A percentile compares a stretch with the other conserved stretches of the same genome.
These are phyloP conservation scores for Synanthedon formicaeformis DNA, from an alignment of 2,888 invertebrate species.

Conservation along the genomic window DNA sequence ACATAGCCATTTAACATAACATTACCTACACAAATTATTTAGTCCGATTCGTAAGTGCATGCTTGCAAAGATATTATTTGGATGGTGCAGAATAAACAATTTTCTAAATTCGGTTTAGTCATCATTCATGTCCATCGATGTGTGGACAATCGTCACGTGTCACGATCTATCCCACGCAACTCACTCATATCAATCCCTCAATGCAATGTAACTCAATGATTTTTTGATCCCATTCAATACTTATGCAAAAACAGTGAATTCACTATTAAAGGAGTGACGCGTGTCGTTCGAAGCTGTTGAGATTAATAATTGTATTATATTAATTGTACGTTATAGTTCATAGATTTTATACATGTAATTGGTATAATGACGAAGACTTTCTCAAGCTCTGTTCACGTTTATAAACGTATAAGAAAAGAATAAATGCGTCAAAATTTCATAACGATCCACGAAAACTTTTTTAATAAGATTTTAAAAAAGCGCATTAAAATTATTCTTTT, in stretches of 20 bases:
- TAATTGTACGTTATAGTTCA: too few species aligned
- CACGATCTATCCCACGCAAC: conserved; percentile 18
- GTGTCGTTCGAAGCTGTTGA: conserved; percentile 6
- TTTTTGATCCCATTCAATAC: conserved; percentile 9
- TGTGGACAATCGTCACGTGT: conserved; percentile 8
- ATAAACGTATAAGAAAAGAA: too few species aligned
- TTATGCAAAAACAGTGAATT: conserved; percentile 10
- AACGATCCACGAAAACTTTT: conserved; percentile 39
- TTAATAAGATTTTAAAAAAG: conserved; percentile 27
- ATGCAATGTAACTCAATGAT: conserved; percentile 10
- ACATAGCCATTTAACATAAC: too few species aligned
- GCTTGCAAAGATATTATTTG: too few species aligned
- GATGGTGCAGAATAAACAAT: too few species aligned
- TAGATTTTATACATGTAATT: too few species aligned
- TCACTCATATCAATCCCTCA: conserved; percentile 12
- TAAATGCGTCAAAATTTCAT: conserved; percentile 8
- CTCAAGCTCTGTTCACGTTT: too few species aligned
- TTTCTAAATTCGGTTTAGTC: background rate
- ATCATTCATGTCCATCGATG: conserved; percentile 7
- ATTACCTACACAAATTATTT: too few species aligned
- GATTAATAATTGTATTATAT: too few species aligned
- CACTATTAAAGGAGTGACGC: conserved; percentile 16
- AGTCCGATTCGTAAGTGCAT: too few species aligned
- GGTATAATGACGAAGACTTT: too few species aligned
- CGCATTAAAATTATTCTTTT: too few species aligned